phyloP scores from a whole-genome alignment of 1,140 invertebrate genomes.

The Drosophila sproati region DNA sequence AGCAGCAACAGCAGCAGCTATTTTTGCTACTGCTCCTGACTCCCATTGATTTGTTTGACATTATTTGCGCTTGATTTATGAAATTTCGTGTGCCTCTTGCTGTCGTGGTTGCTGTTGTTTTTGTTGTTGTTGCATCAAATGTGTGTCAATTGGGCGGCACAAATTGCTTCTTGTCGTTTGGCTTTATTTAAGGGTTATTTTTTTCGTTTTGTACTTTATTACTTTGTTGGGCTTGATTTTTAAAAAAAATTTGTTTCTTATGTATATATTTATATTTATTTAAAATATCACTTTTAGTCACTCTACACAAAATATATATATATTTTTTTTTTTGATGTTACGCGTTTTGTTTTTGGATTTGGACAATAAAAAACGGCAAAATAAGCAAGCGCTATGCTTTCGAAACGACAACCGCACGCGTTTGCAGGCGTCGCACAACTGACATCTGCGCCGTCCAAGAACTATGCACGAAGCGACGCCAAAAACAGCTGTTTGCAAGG shows the following conservation, averaged over 20 bases:
- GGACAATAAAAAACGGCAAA: slow-evolving; percentile 1
- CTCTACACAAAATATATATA: not conserved
- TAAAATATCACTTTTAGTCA: not conserved
- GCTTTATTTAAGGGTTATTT: not conserved
- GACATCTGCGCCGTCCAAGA: slow-evolving; percentile 26
- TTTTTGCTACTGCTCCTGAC: slow-evolving; percentile 2
- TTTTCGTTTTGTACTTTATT: not conserved
- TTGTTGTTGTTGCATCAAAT: slow-evolving; percentile 49
- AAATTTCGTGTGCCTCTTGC: slow-evolving; percentile 37
- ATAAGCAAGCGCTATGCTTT: slow-evolving; percentile 12
- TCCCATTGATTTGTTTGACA: slow-evolving; percentile 75
- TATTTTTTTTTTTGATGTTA: slow-evolving; percentile 3
- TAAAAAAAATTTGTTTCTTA: too few species aligned
- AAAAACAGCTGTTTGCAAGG: slow-evolving; percentile 49
- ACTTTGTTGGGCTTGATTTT: too few species aligned
- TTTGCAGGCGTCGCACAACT: slow-evolving; percentile 53
- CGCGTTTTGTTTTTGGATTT: not conserved
- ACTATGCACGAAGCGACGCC: slow-evolving; percentile 25
- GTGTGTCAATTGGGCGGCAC: slow-evolving; percentile 60
- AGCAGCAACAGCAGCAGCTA: slow-evolving; percentile 29
- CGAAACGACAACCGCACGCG: slow-evolving; percentile 45
- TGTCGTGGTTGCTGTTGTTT: slow-evolving; percentile 4
- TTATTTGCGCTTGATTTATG: slow-evolving; percentile 73
- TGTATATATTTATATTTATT: not conserved
- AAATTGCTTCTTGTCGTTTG: slow-evolving; percentile 11